These are phyloP conservation scores for Rhinogobio ventralis DNA, from an alignment of 2,797 vertebrate genomes.

Conservation along the genomic window DNA sequence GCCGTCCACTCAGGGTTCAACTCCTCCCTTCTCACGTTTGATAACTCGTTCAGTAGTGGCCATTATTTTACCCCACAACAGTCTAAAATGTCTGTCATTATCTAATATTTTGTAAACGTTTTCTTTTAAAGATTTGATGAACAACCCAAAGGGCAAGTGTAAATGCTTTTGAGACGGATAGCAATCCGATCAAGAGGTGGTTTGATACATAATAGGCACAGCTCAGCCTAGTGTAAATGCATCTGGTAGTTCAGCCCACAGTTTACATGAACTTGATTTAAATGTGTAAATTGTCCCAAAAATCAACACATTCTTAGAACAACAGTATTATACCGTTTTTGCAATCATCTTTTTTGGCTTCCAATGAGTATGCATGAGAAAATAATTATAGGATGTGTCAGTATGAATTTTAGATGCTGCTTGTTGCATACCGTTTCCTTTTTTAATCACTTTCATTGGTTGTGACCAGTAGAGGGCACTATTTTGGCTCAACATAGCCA, in stretches of 20 bases:
- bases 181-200: background rate
- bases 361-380: background rate
- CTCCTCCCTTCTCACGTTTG: constrained; percentile 52
- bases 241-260: background rate
- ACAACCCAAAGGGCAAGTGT: background rate
- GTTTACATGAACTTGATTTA: background rate
- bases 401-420: background rate
- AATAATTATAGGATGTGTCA: background rate
- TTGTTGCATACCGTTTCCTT: background rate
- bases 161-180: background rate
- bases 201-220: background rate
- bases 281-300: background rate
- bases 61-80: constrained; percentile 61
- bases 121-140: constrained; percentile 29
- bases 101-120: constrained; percentile 45
- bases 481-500: constrained; percentile 8
- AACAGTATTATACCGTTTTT: background rate
- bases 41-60: constrained; percentile 67
- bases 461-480: constrained; percentile 61
- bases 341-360: background rate
- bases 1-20: constrained; percentile 58
- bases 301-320: background rate
- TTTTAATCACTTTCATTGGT: constrained; percentile 4
- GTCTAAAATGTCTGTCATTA: constrained; percentile 38
- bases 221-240: background rate